These are phyloP conservation scores for Papio anubis DNA, from an alignment of 2,113 vertebrate genomes.

Conservation along the genomic window DNA sequence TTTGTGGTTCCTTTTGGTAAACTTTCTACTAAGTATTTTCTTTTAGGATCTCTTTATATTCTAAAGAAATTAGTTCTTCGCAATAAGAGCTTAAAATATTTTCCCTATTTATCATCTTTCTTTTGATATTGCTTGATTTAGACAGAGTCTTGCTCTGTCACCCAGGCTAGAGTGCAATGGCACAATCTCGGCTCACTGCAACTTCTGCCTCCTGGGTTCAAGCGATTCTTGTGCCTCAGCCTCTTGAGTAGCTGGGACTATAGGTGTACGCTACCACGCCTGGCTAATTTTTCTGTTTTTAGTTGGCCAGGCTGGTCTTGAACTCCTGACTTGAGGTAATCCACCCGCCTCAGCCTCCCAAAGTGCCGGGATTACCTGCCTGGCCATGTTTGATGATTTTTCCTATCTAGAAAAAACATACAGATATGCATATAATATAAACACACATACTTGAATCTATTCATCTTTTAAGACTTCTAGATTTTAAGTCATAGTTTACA, in stretches of 20 bases:
- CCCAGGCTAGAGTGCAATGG: no score
- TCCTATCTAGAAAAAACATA: background rate
- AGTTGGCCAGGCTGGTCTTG: no score
- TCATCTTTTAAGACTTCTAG: background rate
- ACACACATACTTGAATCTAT: background rate
- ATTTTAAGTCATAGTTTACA: background rate
- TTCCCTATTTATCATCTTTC: background rate
- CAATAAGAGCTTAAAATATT: background rate
- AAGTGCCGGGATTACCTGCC: no score
- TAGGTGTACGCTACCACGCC: no score
- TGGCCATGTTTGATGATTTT: background rate
- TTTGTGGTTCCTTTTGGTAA: background rate
- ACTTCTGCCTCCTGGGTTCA: no score
- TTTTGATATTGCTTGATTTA: background rate
- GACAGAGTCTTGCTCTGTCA: no score
- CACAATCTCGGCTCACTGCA: no score
- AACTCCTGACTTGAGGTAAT: no score
- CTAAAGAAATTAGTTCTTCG: background rate
- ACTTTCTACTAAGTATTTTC: background rate
- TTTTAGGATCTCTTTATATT: background rate
- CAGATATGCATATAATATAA: background rate
- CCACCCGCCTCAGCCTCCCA: no score
- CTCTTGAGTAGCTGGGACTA: no score
- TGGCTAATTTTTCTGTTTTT: no score
- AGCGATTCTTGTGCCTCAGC: no score